These are phyloP conservation scores for Synergus umbraculus DNA, from an alignment of 2,888 invertebrate genomes.

Conservation along the genomic window DNA sequence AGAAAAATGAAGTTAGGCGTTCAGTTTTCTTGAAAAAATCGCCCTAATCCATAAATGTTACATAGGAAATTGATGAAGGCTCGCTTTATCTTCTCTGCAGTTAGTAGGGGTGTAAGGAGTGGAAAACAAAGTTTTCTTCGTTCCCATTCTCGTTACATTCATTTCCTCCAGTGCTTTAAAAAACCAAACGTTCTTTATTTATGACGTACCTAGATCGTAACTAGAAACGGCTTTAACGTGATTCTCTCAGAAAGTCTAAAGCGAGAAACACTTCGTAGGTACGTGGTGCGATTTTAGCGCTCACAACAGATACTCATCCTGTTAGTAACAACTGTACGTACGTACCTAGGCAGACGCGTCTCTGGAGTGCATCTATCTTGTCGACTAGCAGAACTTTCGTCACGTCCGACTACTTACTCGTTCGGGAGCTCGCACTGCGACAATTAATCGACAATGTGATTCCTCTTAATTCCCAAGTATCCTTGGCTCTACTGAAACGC, in stretches of 20 bases:
- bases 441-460: constrained; percentile 56
- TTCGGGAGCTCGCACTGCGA: constrained; percentile 50
- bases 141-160: not conserved
- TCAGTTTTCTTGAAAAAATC: too few species aligned
- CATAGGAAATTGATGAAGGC: not conserved
- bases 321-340: constrained; percentile 22
- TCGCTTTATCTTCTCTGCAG: too few species aligned
- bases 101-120: not conserved
- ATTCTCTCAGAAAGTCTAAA: constrained; percentile 49
- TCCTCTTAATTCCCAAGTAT: constrained; percentile 52
- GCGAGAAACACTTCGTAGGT: constrained; percentile 54
- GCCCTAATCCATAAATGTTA: not conserved
- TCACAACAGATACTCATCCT: constrained; percentile 51
- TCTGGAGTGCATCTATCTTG: constrained; percentile 62
- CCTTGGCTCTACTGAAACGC: constrained; percentile 41
- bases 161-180: not conserved
- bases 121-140: not conserved
- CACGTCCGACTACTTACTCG: constrained; percentile 50
- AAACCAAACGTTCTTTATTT: constrained; percentile 22
- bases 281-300: constrained; percentile 57
- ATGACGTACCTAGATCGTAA: constrained; percentile 40
- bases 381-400: constrained; percentile 55
- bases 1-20: too few species aligned
- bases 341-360: constrained; percentile 59
- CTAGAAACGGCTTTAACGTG: constrained; percentile 36